phyloP scores from a whole-genome alignment of 1,140 invertebrate genomes.

The Drosophila kanapiae region DNA sequence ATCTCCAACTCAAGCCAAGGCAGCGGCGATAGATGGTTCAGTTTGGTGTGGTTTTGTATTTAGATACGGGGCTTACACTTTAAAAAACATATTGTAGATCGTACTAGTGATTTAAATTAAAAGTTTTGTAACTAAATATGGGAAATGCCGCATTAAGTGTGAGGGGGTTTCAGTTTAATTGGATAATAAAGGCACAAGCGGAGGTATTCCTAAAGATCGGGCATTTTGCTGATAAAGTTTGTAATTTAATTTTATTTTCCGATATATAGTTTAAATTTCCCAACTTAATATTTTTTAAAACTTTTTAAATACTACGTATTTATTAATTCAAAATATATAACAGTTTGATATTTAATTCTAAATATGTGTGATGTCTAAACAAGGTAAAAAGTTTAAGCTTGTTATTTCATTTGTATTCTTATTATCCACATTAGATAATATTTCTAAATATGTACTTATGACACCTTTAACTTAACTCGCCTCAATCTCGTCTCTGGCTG shows the following conservation, averaged over 20 bases:
- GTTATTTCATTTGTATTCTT: neutral
- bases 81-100: neutral
- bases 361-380: too few relatives aligned
- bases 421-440: neutral
- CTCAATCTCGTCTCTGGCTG: too few relatives aligned
- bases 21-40: conserved; percentile 28
- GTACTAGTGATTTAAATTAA: neutral
- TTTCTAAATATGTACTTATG: neutral
- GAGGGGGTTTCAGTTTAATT: neutral
- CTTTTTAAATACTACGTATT: neutral
- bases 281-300: neutral
- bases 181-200: too few relatives aligned
- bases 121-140: too few relatives aligned
- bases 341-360: neutral
- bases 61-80: conserved; percentile 25
- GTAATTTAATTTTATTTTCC: too few relatives aligned
- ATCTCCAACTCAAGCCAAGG: conserved; percentile 39
- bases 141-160: neutral
- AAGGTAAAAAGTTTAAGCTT: neutral
- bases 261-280: too few relatives aligned
- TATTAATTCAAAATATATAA: neutral
- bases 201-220: neutral
- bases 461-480: neutral
- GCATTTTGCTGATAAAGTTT: neutral
- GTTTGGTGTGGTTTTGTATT: conserved; percentile 26